phyloP scores from a whole-genome alignment of 1,140 invertebrate species.

The Lordiphosa mommai region DNA sequence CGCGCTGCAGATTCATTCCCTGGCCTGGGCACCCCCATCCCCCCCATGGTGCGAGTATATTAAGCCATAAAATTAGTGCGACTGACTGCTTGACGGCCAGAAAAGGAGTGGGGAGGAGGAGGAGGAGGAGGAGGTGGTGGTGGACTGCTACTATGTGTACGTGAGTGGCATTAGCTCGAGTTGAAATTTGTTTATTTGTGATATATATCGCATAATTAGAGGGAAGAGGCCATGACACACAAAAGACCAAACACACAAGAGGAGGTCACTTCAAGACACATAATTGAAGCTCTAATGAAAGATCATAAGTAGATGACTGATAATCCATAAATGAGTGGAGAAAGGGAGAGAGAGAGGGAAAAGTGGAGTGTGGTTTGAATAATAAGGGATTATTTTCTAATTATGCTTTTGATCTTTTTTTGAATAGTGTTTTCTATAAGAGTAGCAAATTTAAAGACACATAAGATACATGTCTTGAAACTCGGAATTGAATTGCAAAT shows the following conservation, averaged over 20 bases:
- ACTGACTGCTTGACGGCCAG: conserved; percentile 24
- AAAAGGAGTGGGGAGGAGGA: neutral
- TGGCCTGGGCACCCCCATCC: conserved; percentile 2
- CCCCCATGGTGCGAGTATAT: conserved; percentile 58
- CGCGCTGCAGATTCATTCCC: conserved; percentile 41
- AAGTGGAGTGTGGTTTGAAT: too few relatives aligned
- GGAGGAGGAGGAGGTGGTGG: neutral
- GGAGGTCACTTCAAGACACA: neutral
- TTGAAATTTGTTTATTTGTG: conserved; percentile 67
- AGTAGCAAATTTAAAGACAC: too few relatives aligned
- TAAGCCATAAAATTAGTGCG: conserved; percentile 79
- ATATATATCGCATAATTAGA: conserved; percentile 70
- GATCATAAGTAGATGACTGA: conserved; percentile 8
- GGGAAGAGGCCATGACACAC: conserved; percentile 3
- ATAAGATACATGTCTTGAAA: too few relatives aligned
- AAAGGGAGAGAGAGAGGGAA: neutral
- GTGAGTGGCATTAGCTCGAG: conserved; percentile 61
- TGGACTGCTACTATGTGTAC: conserved; percentile 23
- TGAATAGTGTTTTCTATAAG: too few relatives aligned
- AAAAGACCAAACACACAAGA: neutral
- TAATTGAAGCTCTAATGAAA: neutral
- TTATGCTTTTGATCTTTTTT: too few relatives aligned
- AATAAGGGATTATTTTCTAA: too few relatives aligned
- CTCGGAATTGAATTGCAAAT: too few relatives aligned
- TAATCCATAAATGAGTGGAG: neutral